Evolutionary conservation across 2,113 vertebrate genomes (phyloP).

Genomic region (Onychorhynchus coronatus): DNA sequence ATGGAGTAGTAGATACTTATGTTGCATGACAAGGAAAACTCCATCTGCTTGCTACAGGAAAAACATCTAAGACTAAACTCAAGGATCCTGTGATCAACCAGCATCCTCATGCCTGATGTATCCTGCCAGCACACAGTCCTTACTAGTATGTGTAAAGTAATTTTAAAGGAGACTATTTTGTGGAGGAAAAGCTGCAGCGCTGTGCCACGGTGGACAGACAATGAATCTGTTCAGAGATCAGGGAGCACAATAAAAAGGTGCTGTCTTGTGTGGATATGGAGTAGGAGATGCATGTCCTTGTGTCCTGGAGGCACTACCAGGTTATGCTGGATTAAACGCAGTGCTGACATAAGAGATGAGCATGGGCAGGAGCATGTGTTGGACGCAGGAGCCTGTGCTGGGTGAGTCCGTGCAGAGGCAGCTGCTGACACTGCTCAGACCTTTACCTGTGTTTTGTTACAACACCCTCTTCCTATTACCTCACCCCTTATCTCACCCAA

Average conservation of each 20-base stretch:
- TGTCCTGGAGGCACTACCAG: not conserved
- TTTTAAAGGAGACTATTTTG: not conserved
- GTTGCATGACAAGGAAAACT: not conserved
- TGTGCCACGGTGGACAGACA: not conserved
- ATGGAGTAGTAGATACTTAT: not conserved
- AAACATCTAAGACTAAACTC: not conserved
- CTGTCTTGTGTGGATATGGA: not conserved
- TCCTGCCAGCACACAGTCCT: not conserved
- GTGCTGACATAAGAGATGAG: not conserved
- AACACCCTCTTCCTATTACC: not conserved
- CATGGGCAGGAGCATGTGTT: not conserved
- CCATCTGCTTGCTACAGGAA: not conserved
- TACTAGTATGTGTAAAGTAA: not conserved
- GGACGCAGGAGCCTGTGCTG: not conserved
- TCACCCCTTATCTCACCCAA: not conserved
- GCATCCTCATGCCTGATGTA: not conserved
- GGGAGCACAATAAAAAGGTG: accelerated
- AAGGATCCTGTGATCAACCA: not conserved
- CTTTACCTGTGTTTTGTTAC: not conserved
- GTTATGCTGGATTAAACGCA: not conserved
- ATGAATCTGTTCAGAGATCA: not conserved
- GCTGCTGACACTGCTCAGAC: not conserved
- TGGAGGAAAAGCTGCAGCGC: not conserved
- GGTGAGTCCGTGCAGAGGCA: not conserved
- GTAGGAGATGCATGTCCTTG: not conserved